A percentile compares a stretch with the other conserved stretches of the same genome.
These are phyloP conservation scores for Kryptolebias marmoratus DNA, from an alignment of 2,113 vertebrate species.

Conservation along the genomic window DNA sequence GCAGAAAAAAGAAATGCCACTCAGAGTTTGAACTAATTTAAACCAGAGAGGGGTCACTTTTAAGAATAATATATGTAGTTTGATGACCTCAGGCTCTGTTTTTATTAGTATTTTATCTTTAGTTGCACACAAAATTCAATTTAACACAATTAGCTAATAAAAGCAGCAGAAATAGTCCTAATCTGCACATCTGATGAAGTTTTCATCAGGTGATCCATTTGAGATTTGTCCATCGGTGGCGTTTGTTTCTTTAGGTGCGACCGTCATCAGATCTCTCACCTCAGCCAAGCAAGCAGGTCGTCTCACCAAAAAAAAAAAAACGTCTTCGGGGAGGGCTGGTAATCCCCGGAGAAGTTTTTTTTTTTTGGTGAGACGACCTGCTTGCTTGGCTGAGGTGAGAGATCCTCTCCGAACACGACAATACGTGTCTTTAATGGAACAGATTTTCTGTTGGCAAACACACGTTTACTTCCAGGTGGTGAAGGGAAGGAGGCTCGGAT, in stretches of 20 bases:
- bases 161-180: too few relatives aligned
- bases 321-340: slow-evolving; percentile 27
- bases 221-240: neutral
- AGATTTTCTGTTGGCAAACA: slow-evolving; percentile 23
- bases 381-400: slow-evolving; percentile 38
- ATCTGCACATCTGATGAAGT: neutral
- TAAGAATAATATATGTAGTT: too few relatives aligned
- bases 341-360: slow-evolving; percentile 34
- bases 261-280: slow-evolving; percentile 31
- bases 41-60: neutral
- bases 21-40: neutral
- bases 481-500: neutral
- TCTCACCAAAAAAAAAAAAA: slow-evolving; percentile 3
- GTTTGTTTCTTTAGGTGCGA: neutral
- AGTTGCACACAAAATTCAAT: neutral
- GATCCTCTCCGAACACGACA: slow-evolving; percentile 21
- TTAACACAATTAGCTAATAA: neutral
- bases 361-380: slow-evolving; percentile 4
- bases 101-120: neutral
- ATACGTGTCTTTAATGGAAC: slow-evolving; percentile 10
- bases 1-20: neutral
- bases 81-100: neutral
- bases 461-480: neutral
- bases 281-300: slow-evolving; percentile 9
- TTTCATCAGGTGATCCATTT: neutral